Conservation (phyloP, 30 jellyfish, hydroid and myxozoan genomes). For the Hydractinia symbiolongicarpus region DNA sequence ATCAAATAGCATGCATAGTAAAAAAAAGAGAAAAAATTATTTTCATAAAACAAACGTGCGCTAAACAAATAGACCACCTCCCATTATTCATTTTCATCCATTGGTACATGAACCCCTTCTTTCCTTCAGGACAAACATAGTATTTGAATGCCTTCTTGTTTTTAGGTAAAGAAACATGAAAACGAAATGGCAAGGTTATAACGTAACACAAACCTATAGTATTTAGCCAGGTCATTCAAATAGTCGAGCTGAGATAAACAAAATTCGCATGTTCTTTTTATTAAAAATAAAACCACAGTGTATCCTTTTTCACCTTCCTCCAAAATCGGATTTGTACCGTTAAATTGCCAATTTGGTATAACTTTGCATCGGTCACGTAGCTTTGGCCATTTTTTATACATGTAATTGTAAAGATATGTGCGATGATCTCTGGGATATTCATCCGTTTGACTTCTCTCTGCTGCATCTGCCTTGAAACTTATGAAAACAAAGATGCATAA, state of each 20-base stretch:
- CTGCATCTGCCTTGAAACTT: too few species aligned
- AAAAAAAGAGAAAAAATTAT: not conserved
- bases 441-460: too few species aligned
- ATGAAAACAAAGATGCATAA: too few species aligned
- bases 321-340: slow-evolving; percentile 6
- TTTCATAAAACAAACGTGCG: not conserved
- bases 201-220: not conserved
- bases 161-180: too few species aligned
- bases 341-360: not conserved
- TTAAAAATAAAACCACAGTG: not conserved
- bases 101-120: too few species aligned
- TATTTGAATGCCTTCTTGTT: too few species aligned
- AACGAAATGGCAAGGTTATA: too few species aligned
- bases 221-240: not conserved
- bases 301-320: not conserved
- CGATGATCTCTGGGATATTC: too few species aligned
- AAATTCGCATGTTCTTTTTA: slow-evolving; percentile 1
- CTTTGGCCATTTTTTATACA: not conserved
- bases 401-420: too few species aligned
- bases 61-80: not conserved
- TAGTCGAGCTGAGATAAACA: not conserved
- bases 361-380: slow-evolving; percentile 5
- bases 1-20: not conserved
- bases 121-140: too few species aligned
- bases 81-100: not conserved